Evolutionary conservation across 2,113 vertebrate species (phyloP), one percentile per base, ranked within the genome.

Genomic region (Syngnathus floridae): DNA sequence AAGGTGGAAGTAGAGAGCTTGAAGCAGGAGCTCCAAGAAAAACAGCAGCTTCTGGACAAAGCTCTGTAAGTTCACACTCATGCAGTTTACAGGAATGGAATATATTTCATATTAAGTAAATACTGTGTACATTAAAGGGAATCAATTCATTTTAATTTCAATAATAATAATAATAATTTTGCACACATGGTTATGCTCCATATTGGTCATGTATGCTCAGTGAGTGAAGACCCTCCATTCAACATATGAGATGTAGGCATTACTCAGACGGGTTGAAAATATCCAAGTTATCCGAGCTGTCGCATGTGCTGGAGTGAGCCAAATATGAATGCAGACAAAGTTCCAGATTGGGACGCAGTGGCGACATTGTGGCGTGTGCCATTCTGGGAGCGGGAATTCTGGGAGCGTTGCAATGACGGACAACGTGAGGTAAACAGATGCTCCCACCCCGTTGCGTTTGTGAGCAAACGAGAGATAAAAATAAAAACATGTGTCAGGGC

Each of bases 1-100:
- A 98, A 97, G 80, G 95, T 99, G 77, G 94, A 98, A 87, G 93
- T 97, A 75, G 95, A 98, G 85, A 99, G 96, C 90, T 90, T 99
- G 91, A 98, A 98, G 86, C 91, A 89, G 88, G 96, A 98, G 87
- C 91, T 99, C 78, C 92, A 93, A 74, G 95, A 95, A 82, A 98
- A 95, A 87, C 94, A 93, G 73, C 93, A 94, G 82, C 91, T 90
- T 69, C 87, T 94, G 48, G 91, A 96, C 78, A 93, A 93, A 84
- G 92, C 93, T 67, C 92, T 95, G 96, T 99, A 85, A 92, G 95
- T 87, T 22, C 35, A 62, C n/a, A 58, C 37, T 52, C 22, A 37
- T 58, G 16, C 45, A 8, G 7, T 13, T 70, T 19, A 51, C 10
- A 55, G 7, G 7, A 51, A 46, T 16, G 13, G 5, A 35, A 16